These are phyloP conservation scores for Coluber constrictor DNA, from an alignment of 2,797 vertebrate species.

Conservation along the genomic window DNA sequence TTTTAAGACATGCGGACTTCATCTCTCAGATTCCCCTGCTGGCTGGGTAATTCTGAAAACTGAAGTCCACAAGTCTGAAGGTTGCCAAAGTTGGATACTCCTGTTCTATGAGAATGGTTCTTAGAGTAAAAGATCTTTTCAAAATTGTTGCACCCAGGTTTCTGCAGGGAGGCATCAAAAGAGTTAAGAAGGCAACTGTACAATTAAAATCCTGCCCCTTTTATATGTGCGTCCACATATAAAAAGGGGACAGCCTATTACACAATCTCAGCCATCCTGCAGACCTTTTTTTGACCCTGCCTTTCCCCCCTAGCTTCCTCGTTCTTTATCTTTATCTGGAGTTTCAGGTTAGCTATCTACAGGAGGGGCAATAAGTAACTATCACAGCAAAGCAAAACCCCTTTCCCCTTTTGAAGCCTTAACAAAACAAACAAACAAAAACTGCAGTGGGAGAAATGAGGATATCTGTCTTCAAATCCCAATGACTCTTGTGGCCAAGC, in stretches of 20 bases:
- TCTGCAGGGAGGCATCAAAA: not conserved
- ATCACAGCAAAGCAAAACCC: not conserved
- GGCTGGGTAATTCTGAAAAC: not conserved
- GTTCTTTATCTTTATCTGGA: not conserved
- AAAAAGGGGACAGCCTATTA: not conserved
- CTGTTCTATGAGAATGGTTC: not conserved
- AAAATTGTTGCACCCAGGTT: not conserved
- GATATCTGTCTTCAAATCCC: not conserved
- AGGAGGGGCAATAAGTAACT: not conserved
- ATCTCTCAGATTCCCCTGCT: not conserved
- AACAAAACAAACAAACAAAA: not conserved
- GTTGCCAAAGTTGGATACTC: not conserved
- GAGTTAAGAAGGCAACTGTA: not conserved
- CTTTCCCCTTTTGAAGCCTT: not conserved
- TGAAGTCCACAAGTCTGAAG: not conserved
- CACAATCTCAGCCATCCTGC: not conserved
- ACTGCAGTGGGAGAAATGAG: not conserved
- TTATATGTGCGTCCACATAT: not conserved
- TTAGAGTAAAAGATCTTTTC: not conserved
- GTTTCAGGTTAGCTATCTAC: not conserved
- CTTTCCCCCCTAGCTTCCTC: rapidly evolving
- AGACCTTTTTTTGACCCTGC: not conserved
- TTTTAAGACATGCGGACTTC: not conserved
- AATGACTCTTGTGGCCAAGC: not conserved
- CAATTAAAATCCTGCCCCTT: not conserved